Base-by-base conservation (phyloP, 2,888 invertebrate genomes). In the Synergus laeviventris region DNA sequence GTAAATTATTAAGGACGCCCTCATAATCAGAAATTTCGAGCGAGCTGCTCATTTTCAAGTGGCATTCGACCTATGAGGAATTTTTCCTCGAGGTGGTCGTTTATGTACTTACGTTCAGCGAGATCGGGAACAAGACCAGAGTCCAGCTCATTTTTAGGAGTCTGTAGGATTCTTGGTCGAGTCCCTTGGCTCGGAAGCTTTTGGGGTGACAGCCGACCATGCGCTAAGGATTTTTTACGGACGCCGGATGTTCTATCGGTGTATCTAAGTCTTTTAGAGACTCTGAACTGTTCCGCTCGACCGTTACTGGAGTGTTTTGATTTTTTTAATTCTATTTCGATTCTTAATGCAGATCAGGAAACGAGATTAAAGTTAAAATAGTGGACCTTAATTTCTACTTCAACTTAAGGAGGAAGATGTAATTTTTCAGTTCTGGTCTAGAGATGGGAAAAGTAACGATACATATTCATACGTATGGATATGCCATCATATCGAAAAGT, bases 31-130 rank as follows among this genome's bases (percentile, higher is more conserved):
- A n/a, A 62, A 38, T 54, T 54, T 54, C 18, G 18, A 56, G 31
- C 16, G 18, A 21, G 8, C 16, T 49, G 31, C 24, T 77, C 76
- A 74, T 73, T 76, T 78, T 78, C 76, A 62, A 76, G 70, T 76
- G 76, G 56, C 79, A 74, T 78, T 74, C 78, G 74, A 39, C 62
- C 24, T 1, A 21, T 14, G 59, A 59, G 59, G 5, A 59, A 24
- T 3, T 59, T 36, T 39, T 66, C 38, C 21, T 49, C 9, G 31
- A 62, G 73, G 21, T 70, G 66, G 74, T 73, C 38, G 12, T 61
- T 78, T 74, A 79, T 79, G 82, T 86, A 85, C 86, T 85, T 86
- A 85, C 86, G 84, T 83, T 78, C 81, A 81, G 79, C 74, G 76
- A 83, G 70, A 77, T 76, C 81, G 76, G 78, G 79, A 79, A 81